A percentile compares a stretch with the other conserved stretches of the same genome.
phyloP scores from a whole-genome alignment of 1,140 invertebrate species.

The Paraescarpia echinospica region DNA sequence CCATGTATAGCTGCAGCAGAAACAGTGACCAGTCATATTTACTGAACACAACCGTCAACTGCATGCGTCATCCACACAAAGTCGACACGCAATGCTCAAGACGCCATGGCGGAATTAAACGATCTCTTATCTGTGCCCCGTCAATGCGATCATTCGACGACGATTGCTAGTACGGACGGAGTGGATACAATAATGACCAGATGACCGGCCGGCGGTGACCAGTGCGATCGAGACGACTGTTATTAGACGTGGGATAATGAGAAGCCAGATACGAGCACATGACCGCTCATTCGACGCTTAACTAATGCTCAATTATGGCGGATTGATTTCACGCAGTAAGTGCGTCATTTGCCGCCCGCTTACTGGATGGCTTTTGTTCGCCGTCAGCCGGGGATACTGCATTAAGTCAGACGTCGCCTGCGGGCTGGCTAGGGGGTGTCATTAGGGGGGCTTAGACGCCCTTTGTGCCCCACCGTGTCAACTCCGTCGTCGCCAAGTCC shows the following conservation, averaged over 20 bases:
- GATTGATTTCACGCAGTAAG: not conserved
- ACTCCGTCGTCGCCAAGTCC: not conserved
- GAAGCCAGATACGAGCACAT: not conserved
- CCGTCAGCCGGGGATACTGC: no score
- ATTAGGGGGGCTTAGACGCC: not conserved
- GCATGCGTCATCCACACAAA: not conserved
- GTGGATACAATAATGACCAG: not conserved
- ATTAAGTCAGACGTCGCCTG: not conserved
- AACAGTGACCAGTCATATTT: not conserved
- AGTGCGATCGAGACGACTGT: not conserved
- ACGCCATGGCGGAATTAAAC: not conserved
- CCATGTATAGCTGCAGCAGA: not conserved
- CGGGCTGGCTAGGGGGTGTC: not conserved
- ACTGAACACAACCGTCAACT: not conserved
- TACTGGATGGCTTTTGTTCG: not conserved
- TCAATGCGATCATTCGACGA: not conserved
- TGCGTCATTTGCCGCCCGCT: not conserved
- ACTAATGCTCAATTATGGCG: slow-evolving; percentile 5
- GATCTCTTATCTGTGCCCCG: not conserved
- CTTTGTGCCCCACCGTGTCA: not conserved
- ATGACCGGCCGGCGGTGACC: not conserved
- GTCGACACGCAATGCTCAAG: not conserved
- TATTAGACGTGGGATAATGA: not conserved
- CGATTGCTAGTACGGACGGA: not conserved
- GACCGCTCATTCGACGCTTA: not conserved